Percentiles rank a stretch among this genome's conserved stretches.
phyloP scores from a whole-genome alignment of 2,888 invertebrate genomes.

The Sesia apiformis region DNA sequence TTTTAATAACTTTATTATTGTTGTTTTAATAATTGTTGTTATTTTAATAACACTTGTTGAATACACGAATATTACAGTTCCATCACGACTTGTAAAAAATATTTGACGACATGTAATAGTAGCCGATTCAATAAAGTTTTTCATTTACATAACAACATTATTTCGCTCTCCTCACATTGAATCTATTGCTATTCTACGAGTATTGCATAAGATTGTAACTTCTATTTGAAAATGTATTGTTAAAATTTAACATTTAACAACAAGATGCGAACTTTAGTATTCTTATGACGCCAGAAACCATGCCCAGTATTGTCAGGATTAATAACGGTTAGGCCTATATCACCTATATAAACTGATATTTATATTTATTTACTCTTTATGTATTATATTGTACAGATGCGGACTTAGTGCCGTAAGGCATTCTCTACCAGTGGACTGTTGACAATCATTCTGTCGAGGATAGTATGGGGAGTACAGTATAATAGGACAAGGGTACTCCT shows the following conservation, averaged over 20 bases:
- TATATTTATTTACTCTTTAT: too few relatives aligned
- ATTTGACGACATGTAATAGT: neutral
- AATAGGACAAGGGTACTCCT: too few relatives aligned
- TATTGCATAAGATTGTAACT: slow-evolving; percentile 15
- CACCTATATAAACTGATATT: too few relatives aligned
- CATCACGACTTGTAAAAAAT: neutral
- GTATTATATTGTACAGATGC: too few relatives aligned
- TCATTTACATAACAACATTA: neutral
- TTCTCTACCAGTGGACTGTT: too few relatives aligned
- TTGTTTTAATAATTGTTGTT: too few relatives aligned
- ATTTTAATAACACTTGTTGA: too few relatives aligned
- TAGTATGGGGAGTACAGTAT: too few relatives aligned
- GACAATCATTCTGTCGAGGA: too few relatives aligned
- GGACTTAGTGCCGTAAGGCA: too few relatives aligned
- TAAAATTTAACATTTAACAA: slow-evolving; percentile 63
- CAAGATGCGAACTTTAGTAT: slow-evolving; percentile 28
- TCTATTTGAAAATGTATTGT: slow-evolving; percentile 37
- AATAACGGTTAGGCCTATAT: too few relatives aligned
- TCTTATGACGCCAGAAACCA: neutral
- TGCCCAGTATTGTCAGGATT: neutral
- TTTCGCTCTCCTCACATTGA: slow-evolving; percentile 7
- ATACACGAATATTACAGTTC: neutral
- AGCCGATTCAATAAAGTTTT: neutral
- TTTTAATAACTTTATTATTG: too few relatives aligned
- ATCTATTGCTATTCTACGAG: slow-evolving; percentile 27